A percentile compares a stretch with the other conserved stretches of the same genome.
phyloP scores from a whole-genome alignment of 1,140 invertebrate genomes.

The Drosophila baimaii region DNA sequence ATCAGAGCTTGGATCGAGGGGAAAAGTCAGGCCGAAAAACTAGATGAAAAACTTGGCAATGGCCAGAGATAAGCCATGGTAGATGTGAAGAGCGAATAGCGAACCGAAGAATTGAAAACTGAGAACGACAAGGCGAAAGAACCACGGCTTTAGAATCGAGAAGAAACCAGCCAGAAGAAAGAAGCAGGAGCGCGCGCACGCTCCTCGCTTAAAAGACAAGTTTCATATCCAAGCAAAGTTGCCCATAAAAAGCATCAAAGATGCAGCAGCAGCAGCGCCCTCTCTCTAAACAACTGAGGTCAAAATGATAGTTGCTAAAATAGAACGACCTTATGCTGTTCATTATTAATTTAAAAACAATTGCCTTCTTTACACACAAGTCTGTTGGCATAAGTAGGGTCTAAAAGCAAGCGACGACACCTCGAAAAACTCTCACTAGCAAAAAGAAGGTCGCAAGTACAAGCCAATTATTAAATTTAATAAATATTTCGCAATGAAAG shows the following conservation, averaged over 20 bases:
- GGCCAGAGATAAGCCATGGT: slow-evolving; percentile 51
- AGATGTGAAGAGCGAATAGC: slow-evolving; percentile 35
- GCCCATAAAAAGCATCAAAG: slow-evolving; percentile 50
- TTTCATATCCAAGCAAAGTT: slow-evolving; percentile 52
- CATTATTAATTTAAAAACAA: slow-evolving; percentile 22
- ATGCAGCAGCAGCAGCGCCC: slow-evolving; percentile 27
- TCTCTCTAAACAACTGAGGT: slow-evolving; percentile 22
- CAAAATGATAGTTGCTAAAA: slow-evolving; percentile 32
- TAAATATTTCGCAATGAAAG: slow-evolving; percentile 6
- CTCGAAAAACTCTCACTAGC: background rate
- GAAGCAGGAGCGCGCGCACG: background rate
- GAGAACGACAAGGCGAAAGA: slow-evolving; percentile 13
- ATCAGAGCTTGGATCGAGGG: slow-evolving; percentile 10
- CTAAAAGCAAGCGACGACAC: background rate
- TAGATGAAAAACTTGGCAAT: slow-evolving; percentile 76
- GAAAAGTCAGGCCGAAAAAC: slow-evolving; percentile 55
- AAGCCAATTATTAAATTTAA: slow-evolving; percentile 9
- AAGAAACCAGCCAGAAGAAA: slow-evolving; percentile 49
- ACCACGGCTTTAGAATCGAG: slow-evolving; percentile 13
- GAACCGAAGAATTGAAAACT: slow-evolving; percentile 19
- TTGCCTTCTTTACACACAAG: background rate
- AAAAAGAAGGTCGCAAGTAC: background rate
- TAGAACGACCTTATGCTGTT: slow-evolving; percentile 3
- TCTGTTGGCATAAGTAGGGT: background rate
- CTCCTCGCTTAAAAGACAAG: slow-evolving; percentile 64